Conservation (phyloP, 2,797 vertebrate species). For the Channa striata region DNA sequence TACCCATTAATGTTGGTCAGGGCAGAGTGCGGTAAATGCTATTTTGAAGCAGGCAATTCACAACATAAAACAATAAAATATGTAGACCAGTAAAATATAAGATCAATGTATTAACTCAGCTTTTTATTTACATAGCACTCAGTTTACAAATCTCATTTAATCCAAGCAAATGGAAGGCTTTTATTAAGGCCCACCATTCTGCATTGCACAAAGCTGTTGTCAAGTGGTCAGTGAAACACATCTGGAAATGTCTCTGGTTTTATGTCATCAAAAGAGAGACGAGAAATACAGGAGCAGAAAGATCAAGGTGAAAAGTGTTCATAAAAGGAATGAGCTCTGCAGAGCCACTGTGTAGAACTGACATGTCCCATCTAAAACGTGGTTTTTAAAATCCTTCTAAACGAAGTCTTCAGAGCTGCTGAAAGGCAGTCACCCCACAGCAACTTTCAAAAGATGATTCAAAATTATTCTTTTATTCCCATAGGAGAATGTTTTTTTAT, state of each 20-base stretch:
- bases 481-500: background rate
- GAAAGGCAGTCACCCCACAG: slow-evolving; percentile 26
- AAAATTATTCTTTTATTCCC: slow-evolving; percentile 26
- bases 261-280: slow-evolving; percentile 8
- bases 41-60: background rate
- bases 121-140: slow-evolving; percentile 1
- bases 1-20: background rate
- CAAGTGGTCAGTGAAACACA: background rate
- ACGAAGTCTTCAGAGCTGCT: slow-evolving; percentile 3
- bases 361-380: slow-evolving; percentile 47
- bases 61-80: slow-evolving; percentile 6
- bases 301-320: slow-evolving; percentile 10
- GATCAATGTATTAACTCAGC: slow-evolving; percentile 5
- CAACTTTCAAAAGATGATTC: slow-evolving; percentile 42
- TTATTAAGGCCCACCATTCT: background rate
- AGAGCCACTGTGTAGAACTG: slow-evolving; percentile 25
- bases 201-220: background rate
- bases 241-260: background rate
- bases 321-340: slow-evolving; percentile 12
- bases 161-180: background rate
- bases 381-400: slow-evolving; percentile 47
- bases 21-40: background rate
- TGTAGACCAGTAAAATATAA: background rate
- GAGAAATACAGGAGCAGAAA: background rate
- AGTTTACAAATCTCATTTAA: slow-evolving; percentile 5